Base-by-base conservation (phyloP, 2,113 vertebrate genomes). In the Hiodon tergisus region DNA sequence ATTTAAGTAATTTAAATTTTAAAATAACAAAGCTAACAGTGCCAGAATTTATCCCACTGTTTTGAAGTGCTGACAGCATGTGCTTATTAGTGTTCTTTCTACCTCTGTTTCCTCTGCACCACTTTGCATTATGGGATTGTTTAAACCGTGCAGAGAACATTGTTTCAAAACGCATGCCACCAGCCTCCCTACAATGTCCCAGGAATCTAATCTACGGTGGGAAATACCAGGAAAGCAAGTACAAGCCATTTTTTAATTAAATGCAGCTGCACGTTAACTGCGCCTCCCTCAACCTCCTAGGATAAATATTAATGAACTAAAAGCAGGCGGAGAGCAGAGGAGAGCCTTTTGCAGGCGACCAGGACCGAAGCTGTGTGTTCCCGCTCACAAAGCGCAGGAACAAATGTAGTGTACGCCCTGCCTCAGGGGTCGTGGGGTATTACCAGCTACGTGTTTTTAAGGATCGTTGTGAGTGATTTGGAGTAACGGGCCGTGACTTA, bases 361-460 rank as follows among this genome's bases (percentile, higher is more conserved):
- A 31, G 31, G 31, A 2, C 47, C 47, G n/a, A 46, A 48, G 47
- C 65, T 69, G 50, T 4, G 3, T 46, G 10, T 54, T 54, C 52
- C 52, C 6, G 10, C 51, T 51, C 16, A 47, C 47, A n/a, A 47
- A 9, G 3, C 48, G 13, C 16, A 66, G 50, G 11, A 46, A 17
- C 51, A 69, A 13, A 50, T 53, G 31, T 60, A 67, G 14, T 31
- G 53, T 54, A 72, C 48, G 71, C 52, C 17, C 67, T 17, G 47
- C 77, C 74, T 67, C 2, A 1, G 53, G 62, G 77, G 67, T 14
- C 69, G 51, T 58, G 79, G 78, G 67, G 77, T 71, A 79, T 77
- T 75, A 75, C 51, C 55, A 10, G 59, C 54, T 2, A 8, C 31
- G 71, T 77, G 77, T 62, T 74, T 70, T 67, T 76, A 52, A 63